Evolutionary conservation across 2,797 vertebrate genomes (phyloP), one percentile per base, ranked within the genome.

Genomic region (Falco peregrinus): DNA sequence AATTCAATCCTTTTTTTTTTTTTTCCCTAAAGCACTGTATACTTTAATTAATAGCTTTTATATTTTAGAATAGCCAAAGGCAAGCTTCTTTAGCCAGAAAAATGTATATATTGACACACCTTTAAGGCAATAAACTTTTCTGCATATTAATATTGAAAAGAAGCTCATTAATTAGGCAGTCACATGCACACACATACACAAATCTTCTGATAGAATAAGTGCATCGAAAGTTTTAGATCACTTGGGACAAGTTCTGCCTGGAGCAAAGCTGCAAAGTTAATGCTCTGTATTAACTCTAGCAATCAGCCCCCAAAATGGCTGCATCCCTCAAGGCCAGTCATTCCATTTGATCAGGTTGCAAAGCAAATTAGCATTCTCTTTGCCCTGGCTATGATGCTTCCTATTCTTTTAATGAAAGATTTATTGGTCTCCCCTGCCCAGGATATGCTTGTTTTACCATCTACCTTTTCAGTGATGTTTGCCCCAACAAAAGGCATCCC

Each of bases 101-200:
- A 98, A 97, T 89, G 92, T 97, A 97, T 97, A 97, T 97, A 98
- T 97, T 97, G 98, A 98, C 97, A 98, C 95, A 98, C 96, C 97
- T 97, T 96, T 89, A 96, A 97, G 97, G 97, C 97, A 97, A 95
- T 95, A 97, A 98, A 98, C 96, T 97, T 97, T 97, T 96, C 89
- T 95, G 95, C 95, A 91, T 97, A 97, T 98, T 97, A 98, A 98
- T 98, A 97, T 97, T 95, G 97, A 97, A 97, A 96, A 95, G 96
- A 91, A 89, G 68, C 92, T 98, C 93, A 96, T 98, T 98, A 98
- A 98, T 97, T 97, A 98, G 97, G 95, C 97, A 97, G 93, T 93
- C 95, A 75, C 88, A 87, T 87, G 81, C 68, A 35, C 89, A 61
- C 93, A 83, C 71, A 95, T 87, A 90, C 92, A 95, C 92, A 97